A percentile compares a stretch with the other conserved stretches of the same genome.
Evolutionary conservation across 2,888 invertebrate genomes (phyloP).

Genomic region (Agrochola macilenta): DNA sequence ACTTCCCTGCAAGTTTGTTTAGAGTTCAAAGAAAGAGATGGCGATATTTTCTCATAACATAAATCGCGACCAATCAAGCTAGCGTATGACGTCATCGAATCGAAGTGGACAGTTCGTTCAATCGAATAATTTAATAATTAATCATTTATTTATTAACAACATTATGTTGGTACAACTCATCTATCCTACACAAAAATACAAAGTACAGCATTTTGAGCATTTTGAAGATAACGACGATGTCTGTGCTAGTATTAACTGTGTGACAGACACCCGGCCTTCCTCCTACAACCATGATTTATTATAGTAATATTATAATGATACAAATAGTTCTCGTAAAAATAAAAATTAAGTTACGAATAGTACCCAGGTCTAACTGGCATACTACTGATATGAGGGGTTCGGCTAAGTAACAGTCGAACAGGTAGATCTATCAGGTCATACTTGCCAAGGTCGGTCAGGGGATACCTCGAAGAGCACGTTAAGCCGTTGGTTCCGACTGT

Average conservation of each 20-base stretch:
- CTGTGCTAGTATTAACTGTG: too few relatives aligned
- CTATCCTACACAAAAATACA: too few relatives aligned
- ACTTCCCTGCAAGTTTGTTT: constrained; percentile 76
- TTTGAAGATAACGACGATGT: too few relatives aligned
- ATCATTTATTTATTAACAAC: too few relatives aligned
- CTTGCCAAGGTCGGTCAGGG: neutral
- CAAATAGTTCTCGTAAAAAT: too few relatives aligned
- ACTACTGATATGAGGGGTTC: neutral
- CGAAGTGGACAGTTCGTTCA: neutral
- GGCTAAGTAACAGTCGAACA: neutral
- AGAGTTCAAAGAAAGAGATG: constrained; percentile 10
- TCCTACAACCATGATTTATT: too few relatives aligned
- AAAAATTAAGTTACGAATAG: too few relatives aligned
- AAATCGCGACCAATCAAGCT: neutral
- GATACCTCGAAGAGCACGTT: neutral
- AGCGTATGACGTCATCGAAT: neutral
- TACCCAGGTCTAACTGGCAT: neutral
- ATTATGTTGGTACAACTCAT: too few relatives aligned
- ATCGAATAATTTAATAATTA: neutral
- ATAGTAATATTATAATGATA: too few relatives aligned
- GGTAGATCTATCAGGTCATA: neutral
- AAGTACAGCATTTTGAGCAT: too few relatives aligned
- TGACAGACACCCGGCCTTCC: too few relatives aligned
- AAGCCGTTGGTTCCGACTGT: neutral
- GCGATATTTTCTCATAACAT: neutral